Percentiles rank a stretch among this genome's conserved stretches.
Conservation (phyloP, 1,140 invertebrate species). For the Nasonia longicornis region DNA sequence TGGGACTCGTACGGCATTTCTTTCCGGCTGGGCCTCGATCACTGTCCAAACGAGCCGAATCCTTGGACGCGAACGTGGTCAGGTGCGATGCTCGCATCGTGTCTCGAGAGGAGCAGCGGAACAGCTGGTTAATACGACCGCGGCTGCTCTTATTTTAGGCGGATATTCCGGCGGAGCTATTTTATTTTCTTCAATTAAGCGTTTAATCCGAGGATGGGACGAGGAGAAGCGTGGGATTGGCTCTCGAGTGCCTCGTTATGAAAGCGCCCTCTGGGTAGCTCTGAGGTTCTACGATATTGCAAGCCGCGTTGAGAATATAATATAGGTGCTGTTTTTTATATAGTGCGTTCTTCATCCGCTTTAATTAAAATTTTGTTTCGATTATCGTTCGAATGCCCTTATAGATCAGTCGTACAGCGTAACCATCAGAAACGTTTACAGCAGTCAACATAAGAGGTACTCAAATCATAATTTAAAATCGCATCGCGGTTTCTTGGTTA, state of each 20-base stretch:
- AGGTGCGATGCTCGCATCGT: slow-evolving; percentile 40
- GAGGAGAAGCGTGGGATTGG: background rate
- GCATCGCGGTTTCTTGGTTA: too few relatives aligned
- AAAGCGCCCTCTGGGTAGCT: background rate
- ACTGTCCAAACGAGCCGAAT: slow-evolving; percentile 53
- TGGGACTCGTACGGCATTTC: background rate
- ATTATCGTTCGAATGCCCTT: too few relatives aligned
- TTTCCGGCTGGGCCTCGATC: slow-evolving; percentile 44
- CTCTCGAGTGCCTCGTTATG: background rate
- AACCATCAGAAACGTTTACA: too few relatives aligned
- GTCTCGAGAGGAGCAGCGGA: background rate
- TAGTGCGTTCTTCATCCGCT: background rate
- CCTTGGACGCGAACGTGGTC: slow-evolving; percentile 28
- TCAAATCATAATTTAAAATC: too few relatives aligned
- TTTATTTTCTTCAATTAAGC: slow-evolving; percentile 25
- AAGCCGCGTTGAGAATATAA: background rate
- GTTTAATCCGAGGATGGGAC: background rate
- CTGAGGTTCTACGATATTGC: background rate
- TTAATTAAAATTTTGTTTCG: background rate
- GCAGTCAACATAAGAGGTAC: too few relatives aligned
- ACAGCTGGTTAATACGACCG: slow-evolving; percentile 33
- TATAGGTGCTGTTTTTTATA: background rate
- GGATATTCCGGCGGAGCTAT: slow-evolving; percentile 35
- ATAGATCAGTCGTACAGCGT: too few relatives aligned
- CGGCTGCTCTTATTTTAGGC: slow-evolving; percentile 3